A percentile compares a stretch with the other conserved stretches of the same genome.
Evolutionary conservation across 1,140 invertebrate species (phyloP).

Genomic region (Panonychus citri): DNA sequence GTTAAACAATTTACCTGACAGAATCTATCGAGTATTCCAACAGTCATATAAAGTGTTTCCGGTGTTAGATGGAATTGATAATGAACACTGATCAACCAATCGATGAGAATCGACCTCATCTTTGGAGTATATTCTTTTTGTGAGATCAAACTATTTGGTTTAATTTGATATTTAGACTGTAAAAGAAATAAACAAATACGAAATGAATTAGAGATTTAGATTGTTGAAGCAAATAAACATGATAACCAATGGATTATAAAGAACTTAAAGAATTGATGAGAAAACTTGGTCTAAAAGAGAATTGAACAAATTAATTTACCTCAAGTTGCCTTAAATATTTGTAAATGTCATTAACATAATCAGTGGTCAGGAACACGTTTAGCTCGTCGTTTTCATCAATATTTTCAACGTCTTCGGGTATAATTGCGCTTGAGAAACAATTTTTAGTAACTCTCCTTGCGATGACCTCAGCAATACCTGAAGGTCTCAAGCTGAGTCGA

Average conservation of each 20-base stretch:
- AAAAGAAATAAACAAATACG: not conserved
- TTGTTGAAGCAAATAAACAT: not conserved
- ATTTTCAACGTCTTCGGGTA: slow-evolving; percentile 25
- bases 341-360: slow-evolving; percentile 67
- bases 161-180: slow-evolving; percentile 9
- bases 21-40: slow-evolving; percentile 71
- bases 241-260: not conserved
- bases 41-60: slow-evolving; percentile 71
- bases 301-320: slow-evolving; percentile 23
- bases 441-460: no score
- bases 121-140: slow-evolving; percentile 38
- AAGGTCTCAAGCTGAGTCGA: no score
- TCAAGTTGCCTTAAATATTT: slow-evolving; percentile 47
- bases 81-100: slow-evolving; percentile 87
- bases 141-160: slow-evolving; percentile 7
- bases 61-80: slow-evolving; percentile 58
- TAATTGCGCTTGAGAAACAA: no score
- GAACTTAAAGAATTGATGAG: no score
- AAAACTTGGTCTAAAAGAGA: not conserved
- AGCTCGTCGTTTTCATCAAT: slow-evolving; percentile 48
- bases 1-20: slow-evolving; percentile 38
- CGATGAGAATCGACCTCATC: slow-evolving; percentile 67
- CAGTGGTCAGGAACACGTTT: slow-evolving; percentile 49
- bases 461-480: no score
- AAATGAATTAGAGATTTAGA: not conserved